Conservation (phyloP, 2,888 invertebrate species). For the Teleogryllus oceanicus region DNA sequence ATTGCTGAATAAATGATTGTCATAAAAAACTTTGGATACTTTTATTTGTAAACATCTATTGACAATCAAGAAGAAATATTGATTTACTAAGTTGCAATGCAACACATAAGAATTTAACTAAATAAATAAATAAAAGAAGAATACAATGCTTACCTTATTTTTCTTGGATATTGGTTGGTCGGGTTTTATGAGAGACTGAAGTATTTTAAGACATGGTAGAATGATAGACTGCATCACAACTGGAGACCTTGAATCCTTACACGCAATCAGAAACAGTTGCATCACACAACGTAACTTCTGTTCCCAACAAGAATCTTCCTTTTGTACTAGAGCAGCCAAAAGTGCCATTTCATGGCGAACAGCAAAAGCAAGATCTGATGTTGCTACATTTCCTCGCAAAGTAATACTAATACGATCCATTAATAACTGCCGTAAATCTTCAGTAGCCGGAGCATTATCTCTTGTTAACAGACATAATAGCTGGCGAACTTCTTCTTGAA, state of each 20-base stretch:
- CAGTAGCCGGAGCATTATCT: constrained; percentile 78
- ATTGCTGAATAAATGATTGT: too few relatives aligned
- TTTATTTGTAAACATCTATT: too few relatives aligned
- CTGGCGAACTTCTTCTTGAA: constrained; percentile 85
- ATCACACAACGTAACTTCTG: constrained; percentile 81
- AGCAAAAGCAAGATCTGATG: constrained; percentile 67
- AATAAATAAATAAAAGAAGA: constrained; percentile 21
- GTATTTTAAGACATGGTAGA: constrained; percentile 87
- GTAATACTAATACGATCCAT: constrained; percentile 81
- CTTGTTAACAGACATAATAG: constrained; percentile 83
- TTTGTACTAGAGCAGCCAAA: constrained; percentile 81
- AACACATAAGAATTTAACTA: background rate
- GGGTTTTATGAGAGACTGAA: constrained; percentile 76
- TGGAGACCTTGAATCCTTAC: constrained; percentile 72
- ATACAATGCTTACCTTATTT: constrained; percentile 47
- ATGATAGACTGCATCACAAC: constrained; percentile 88
- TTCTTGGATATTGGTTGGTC: constrained; percentile 55
- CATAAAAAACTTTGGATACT: too few relatives aligned
- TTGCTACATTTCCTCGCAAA: constrained; percentile 70
- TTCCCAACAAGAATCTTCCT: constrained; percentile 95
- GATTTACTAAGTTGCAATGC: background rate
- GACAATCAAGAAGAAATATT: too few relatives aligned
- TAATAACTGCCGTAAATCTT: constrained; percentile 76
- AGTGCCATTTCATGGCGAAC: constrained; percentile 88
- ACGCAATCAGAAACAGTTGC: constrained; percentile 78